A percentile compares a stretch with the other conserved stretches of the same genome.
Conservation (phyloP, 2,888 invertebrate genomes). For the Acronicta aceris region DNA sequence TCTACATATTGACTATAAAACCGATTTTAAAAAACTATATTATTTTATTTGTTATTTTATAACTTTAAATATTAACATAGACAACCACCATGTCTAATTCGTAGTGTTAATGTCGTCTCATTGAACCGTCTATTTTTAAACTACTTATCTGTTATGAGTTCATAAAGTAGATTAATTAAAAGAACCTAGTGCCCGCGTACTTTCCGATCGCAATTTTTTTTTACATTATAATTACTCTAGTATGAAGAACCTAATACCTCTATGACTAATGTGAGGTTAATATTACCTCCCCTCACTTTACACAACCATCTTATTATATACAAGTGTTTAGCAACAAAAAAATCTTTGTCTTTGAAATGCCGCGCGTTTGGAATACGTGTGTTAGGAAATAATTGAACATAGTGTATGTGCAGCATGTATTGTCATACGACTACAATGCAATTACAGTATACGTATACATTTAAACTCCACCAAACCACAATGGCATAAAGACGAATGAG, state of each 20-base stretch:
- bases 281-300: conserved; percentile 31
- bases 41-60: too few species aligned
- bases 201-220: background rate
- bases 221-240: background rate
- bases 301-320: conserved; percentile 14
- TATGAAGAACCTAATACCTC: background rate
- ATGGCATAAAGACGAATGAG: too few species aligned
- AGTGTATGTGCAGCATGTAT: conserved; percentile 1
- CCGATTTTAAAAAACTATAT: too few species aligned
- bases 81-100: too few species aligned
- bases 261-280: conserved; percentile 55
- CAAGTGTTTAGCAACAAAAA: conserved; percentile 31
- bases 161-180: too few species aligned
- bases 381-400: conserved; percentile 16
- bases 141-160: too few species aligned
- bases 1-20: too few species aligned
- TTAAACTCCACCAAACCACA: too few species aligned
- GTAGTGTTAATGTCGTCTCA: too few species aligned
- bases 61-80: too few species aligned
- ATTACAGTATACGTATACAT: background rate
- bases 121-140: too few species aligned
- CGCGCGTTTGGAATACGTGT: conserved; percentile 4
- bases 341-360: conserved; percentile 33
- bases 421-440: conserved; percentile 4
- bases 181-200: background rate